Base-by-base conservation (phyloP, 2,797 vertebrate genomes). In the Cottoperca gobio region DNA sequence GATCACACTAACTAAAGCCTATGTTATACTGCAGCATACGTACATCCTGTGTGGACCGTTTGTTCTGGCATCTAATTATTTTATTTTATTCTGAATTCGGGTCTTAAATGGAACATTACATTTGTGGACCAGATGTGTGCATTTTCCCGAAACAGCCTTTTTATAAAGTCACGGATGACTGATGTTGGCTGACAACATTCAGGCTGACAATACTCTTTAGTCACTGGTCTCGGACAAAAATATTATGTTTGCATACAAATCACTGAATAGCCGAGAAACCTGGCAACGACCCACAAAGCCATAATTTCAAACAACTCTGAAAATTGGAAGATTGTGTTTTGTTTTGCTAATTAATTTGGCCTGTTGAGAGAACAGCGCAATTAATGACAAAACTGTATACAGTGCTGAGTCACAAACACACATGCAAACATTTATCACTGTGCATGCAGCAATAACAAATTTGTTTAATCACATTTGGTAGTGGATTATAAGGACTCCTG, bases 81-180 rank as follows among this genome's bases (percentile, higher is more conserved):
- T 81, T 82, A 48, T 76, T 84, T 72, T 72, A 33, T 54, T 78
- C 58, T 77, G 72, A 76, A 83, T 79, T 79, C 28, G 43, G 59
- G 79, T 76, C 80, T 88, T 68, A 73, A 83, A 62, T 62, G 64
- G 64, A 78, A 67, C 84, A 59, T 54, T 49, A 90, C 93, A 94
- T 93, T 93, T 94, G 91, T 67, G 40, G 68, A 88, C 86, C 93
- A 95, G 93, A 95, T 95, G 94, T 92, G 64, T 72, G 78, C 75
- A 57, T 85, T 84, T 86, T 82, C 71, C 70, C 40, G 43, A 73
- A 76, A 55, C 69, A 58, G 42, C 13, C 19, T 31, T 73, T 67
- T 83, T 75, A 82, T 75, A 81, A 77, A 72, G 81, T 88, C 88
- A 73, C 42, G 43, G 77, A 80, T 59, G 78, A 86, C 66, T 88